These are phyloP conservation scores for Phymanthus crucifer DNA, from an alignment of 92 coral and sea anemone species.

Conservation along the genomic window DNA sequence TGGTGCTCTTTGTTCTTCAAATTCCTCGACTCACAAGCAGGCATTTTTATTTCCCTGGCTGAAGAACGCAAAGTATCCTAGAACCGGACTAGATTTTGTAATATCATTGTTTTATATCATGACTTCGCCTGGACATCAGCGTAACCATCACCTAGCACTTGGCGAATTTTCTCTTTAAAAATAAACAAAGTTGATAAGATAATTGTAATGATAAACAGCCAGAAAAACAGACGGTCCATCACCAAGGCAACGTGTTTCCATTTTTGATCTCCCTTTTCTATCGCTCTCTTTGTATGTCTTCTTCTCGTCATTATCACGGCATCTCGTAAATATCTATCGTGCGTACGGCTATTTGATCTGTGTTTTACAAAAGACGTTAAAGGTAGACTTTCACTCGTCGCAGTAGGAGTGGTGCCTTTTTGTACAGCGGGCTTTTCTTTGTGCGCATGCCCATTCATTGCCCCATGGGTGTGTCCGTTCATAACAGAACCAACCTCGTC, in stretches of 20 bases:
- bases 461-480: not conserved
- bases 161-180: conserved; percentile 65
- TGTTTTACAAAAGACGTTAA: conserved; percentile 14
- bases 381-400: conserved; percentile 14
- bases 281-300: conserved; percentile 39
- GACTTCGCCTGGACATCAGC: not conserved
- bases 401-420: not conserved
- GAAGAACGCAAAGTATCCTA: too few species aligned
- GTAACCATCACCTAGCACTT: conserved; percentile 18
- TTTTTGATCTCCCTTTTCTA: conserved; percentile 63
- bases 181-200: conserved; percentile 58
- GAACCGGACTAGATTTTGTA: too few species aligned
- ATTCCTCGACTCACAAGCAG: too few species aligned
- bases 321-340: conserved; percentile 30
- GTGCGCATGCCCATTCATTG: conserved; percentile 29
- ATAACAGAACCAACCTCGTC: not conserved
- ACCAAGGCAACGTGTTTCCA: conserved; percentile 91
- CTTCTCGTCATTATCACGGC: conserved; percentile 50
- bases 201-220: conserved; percentile 68
- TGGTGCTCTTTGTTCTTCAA: too few species aligned
- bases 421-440: conserved; percentile 20
- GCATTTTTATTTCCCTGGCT: too few species aligned
- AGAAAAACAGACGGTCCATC: conserved; percentile 82
- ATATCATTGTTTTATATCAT: not conserved
- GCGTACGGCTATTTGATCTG: conserved; percentile 29